Conservation (phyloP, 2,113 vertebrate genomes). For the Anseranas semipalmata region DNA sequence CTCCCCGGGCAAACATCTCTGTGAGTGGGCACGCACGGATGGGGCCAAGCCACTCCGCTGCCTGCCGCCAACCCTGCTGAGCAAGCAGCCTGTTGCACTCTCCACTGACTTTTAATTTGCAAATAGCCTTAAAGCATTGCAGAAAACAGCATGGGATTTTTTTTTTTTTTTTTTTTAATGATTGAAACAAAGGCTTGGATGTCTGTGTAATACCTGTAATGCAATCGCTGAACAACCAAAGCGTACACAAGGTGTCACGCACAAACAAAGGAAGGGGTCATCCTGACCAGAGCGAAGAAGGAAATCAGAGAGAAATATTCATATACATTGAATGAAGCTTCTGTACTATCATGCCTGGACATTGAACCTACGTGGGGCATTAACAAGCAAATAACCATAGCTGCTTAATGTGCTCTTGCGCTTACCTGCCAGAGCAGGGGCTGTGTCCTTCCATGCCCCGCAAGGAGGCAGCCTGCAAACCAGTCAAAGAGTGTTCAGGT, state of each 20-base stretch:
- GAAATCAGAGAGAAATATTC: not conserved
- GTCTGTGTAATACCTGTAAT: not conserved
- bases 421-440: not conserved
- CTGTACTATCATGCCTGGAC: not conserved
- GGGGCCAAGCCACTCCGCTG: not conserved
- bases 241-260: not conserved
- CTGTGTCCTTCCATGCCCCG: not conserved
- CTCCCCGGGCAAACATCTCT: not conserved
- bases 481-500: not conserved
- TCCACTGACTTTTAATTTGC: not conserved
- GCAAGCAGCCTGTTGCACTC: conserved; percentile 25
- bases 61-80: not conserved
- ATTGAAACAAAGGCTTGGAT: not conserved
- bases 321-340: not conserved
- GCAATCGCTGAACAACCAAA: not conserved
- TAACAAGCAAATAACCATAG: not conserved
- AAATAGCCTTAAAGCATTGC: not conserved
- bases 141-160: not conserved
- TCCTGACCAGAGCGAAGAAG: not conserved
- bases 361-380: not conserved
- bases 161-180: not conserved
- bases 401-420: not conserved
- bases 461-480: not conserved
- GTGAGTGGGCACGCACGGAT: fast-evolving
- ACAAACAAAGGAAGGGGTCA: not conserved